Percentiles rank a stretch among this genome's conserved stretches.
Conservation (phyloP, 2,797 vertebrate species). For the Xerus rutilus region DNA sequence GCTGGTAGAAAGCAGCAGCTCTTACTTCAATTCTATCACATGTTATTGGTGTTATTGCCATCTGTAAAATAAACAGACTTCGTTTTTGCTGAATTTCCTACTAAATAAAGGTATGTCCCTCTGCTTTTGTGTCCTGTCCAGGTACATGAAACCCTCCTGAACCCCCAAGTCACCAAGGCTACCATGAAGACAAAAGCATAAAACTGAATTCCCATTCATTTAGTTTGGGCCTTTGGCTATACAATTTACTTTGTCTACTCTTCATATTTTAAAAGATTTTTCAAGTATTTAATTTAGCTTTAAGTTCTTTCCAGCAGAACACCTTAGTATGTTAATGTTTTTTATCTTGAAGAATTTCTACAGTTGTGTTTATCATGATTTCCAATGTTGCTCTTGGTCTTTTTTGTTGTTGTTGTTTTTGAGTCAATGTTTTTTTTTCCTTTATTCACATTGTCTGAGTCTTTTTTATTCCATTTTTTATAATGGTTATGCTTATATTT, state of each 20-base stretch:
- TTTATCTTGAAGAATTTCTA: neutral
- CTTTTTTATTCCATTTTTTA: neutral
- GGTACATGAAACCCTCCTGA: neutral
- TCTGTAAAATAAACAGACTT: neutral
- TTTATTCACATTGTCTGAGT: neutral
- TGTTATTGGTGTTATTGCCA: neutral
- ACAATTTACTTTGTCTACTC: neutral
- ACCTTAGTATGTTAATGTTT: neutral
- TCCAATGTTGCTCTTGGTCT: neutral
- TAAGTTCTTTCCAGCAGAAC: neutral
- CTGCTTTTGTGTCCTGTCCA: neutral
- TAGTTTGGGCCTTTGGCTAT: neutral
- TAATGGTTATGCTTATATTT: slow-evolving; percentile 14
- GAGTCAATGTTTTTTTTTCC: neutral
- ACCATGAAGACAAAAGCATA: neutral
- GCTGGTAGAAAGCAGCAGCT: neutral
- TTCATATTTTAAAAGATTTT: neutral
- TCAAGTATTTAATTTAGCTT: slow-evolving; percentile 1
- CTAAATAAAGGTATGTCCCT: neutral
- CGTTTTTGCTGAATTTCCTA: neutral
- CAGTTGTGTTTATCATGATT: neutral
- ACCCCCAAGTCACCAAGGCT: neutral
- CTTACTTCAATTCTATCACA: neutral
- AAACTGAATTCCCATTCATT: neutral
- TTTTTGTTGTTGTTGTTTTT: neutral